Percentiles rank a stretch among this genome's conserved stretches.
Conservation (phyloP, 2,888 invertebrate genomes). For the Calameuta idolon region DNA sequence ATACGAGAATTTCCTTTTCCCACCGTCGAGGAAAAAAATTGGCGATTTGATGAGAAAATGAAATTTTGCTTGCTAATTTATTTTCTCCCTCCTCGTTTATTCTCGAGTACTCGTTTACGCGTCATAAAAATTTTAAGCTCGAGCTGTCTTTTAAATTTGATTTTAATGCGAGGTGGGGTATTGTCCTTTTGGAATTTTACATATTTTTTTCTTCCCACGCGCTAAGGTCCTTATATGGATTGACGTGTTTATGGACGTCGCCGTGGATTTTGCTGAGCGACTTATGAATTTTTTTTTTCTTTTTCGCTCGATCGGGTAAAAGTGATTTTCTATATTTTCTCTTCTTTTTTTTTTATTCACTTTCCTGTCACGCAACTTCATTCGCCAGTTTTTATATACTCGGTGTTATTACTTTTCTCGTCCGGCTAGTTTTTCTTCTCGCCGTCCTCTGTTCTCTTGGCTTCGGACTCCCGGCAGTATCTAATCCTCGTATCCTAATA, state of each 20-base stretch:
- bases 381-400: neutral
- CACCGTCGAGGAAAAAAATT: too few species aligned
- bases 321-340: slow-evolving; percentile 22
- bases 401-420: neutral
- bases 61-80: too few species aligned
- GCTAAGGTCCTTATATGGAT: neutral
- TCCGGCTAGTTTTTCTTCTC: neutral
- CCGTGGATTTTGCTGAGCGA: neutral
- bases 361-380: neutral
- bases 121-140: too few species aligned
- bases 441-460: neutral
- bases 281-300: slow-evolving; percentile 8
- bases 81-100: too few species aligned
- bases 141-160: too few species aligned
- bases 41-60: too few species aligned
- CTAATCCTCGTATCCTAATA: too few species aligned
- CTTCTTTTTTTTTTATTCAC: slow-evolving; percentile 6
- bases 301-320: slow-evolving; percentile 15
- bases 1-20: too few species aligned
- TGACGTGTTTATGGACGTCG: neutral
- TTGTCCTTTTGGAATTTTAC: too few species aligned
- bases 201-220: neutral
- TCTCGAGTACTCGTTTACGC: too few species aligned
- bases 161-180: too few species aligned
- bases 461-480: neutral